Conservation (phyloP, 2,888 invertebrate genomes). For the Ormyrus pomaceus region DNA sequence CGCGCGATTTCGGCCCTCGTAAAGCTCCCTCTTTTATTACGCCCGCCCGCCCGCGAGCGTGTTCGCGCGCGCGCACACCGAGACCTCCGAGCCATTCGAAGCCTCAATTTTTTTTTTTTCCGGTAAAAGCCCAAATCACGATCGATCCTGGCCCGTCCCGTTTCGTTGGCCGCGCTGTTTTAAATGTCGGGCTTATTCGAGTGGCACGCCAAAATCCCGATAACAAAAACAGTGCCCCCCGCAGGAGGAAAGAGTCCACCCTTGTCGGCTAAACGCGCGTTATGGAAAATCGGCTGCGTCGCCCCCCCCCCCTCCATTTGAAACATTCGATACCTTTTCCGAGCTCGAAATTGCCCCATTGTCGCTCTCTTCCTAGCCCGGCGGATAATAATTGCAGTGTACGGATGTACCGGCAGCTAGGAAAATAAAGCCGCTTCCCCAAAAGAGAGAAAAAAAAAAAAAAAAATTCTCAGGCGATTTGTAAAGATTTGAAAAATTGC, state of each 20-base stretch:
- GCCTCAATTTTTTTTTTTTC: conserved; percentile 24
- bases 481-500: no score
- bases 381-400: conserved; percentile 8
- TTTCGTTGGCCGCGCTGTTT: conserved; percentile 23
- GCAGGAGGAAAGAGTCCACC: neutral
- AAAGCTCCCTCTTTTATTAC: conserved; percentile 32
- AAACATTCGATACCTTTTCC: conserved; percentile 11
- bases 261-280: conserved; percentile 11
- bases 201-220: conserved; percentile 17
- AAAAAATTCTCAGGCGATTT: no score
- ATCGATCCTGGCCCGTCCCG: neutral
- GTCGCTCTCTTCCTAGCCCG: neutral
- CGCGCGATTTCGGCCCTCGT: conserved; percentile 21
- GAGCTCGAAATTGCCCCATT: neutral
- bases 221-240: conserved; percentile 7
- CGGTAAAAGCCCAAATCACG: conserved; percentile 23
- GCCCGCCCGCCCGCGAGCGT: neutral
- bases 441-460: no score
- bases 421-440: no score
- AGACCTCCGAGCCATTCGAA: neutral
- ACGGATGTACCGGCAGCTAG: no score
- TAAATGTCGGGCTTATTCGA: conserved; percentile 11
- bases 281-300: conserved; percentile 10
- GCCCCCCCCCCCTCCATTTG: neutral
- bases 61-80: neutral